These are phyloP conservation scores for Pagrus major DNA, from an alignment of 2,113 vertebrate species.

Conservation along the genomic window DNA sequence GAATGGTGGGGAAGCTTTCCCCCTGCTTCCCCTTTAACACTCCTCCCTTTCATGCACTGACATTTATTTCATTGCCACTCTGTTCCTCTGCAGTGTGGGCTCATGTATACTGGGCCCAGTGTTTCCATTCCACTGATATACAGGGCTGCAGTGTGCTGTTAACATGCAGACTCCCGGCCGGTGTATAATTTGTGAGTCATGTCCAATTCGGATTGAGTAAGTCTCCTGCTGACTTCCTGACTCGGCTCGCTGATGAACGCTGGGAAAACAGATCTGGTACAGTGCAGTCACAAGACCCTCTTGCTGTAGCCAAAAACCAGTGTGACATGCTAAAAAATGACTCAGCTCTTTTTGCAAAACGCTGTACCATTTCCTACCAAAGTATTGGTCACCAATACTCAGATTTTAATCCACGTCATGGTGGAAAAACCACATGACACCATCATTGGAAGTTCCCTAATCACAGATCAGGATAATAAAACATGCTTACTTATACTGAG, in stretches of 20 bases:
- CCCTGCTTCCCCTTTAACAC: constrained; percentile 54
- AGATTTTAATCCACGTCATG: constrained; percentile 1
- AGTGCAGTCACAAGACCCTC: constrained; percentile 44
- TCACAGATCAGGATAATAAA: not conserved
- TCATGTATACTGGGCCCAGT: constrained; percentile 60
- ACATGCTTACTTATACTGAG: not conserved
- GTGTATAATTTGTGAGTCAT: constrained; percentile 73
- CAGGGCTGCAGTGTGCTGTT: constrained; percentile 64
- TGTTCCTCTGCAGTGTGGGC: constrained; percentile 56
- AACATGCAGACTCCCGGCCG: constrained; percentile 61
- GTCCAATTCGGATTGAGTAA: constrained; percentile 62
- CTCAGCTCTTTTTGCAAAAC: constrained; percentile 9
- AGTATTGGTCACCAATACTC: not conserved
- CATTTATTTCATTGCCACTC: constrained; percentile 42
- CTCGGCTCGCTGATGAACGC: constrained; percentile 33
- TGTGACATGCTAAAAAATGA: constrained; percentile 9
- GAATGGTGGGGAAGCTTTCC: constrained; percentile 27
- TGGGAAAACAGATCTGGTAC: constrained; percentile 53
- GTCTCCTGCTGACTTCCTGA: constrained; percentile 73
- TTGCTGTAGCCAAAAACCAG: constrained; percentile 15
- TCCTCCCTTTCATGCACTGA: constrained; percentile 55
- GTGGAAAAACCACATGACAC: not conserved
- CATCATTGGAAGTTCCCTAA: not conserved
- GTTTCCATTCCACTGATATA: constrained; percentile 59
- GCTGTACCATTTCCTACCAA: not conserved